A percentile compares a stretch with the other conserved stretches of the same genome.
phyloP scores from a whole-genome alignment of 2,113 vertebrate genomes.

The Murina feae region DNA sequence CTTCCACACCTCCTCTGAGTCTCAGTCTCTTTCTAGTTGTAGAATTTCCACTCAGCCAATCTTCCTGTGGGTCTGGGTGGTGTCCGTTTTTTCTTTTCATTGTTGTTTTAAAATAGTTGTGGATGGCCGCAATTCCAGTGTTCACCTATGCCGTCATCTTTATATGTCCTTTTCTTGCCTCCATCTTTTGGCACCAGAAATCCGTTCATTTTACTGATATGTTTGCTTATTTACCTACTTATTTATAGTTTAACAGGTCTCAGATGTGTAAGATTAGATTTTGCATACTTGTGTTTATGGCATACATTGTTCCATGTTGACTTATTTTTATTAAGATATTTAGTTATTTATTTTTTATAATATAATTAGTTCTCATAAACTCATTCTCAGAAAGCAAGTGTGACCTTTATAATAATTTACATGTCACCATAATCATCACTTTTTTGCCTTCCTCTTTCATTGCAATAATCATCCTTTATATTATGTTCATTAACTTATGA shows the following conservation, averaged over 20 bases:
- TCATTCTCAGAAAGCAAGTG: background rate
- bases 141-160: too few species aligned
- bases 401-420: too few species aligned
- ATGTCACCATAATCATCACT: too few species aligned
- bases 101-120: too few species aligned
- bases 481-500: background rate
- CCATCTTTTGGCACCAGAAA: background rate
- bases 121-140: too few species aligned
- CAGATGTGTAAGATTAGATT: background rate
- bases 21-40: too few species aligned
- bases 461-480: too few species aligned
- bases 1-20: too few species aligned
- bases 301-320: too few species aligned
- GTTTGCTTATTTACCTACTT: background rate
- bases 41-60: too few species aligned
- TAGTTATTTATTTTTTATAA: background rate
- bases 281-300: background rate
- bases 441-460: background rate
- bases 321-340: background rate
- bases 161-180: rapidly evolving
- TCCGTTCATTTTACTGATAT: rapidly evolving
- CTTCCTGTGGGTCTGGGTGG: too few species aligned
- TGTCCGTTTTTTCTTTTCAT: too few species aligned
- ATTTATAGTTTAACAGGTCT: background rate
- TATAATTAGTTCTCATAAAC: background rate